Evolutionary conservation across 2,113 vertebrate species (phyloP).

Genomic region (Dendropsophus ebraccatus): DNA sequence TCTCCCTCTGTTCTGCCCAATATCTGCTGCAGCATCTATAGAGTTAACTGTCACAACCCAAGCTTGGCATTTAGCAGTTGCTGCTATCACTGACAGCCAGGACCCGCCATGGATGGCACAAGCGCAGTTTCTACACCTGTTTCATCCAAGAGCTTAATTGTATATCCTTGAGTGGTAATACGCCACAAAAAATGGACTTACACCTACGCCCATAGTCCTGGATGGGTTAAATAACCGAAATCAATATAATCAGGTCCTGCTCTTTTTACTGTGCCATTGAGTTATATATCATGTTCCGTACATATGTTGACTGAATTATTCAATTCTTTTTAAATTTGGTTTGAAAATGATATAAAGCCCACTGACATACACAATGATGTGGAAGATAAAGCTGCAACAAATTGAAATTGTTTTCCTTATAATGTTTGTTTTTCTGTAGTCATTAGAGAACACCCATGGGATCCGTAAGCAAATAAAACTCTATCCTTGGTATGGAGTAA

Average conservation of each 20-base stretch:
- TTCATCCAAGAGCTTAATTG: too few relatives aligned
- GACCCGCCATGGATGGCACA: too few relatives aligned
- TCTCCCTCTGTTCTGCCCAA: too few relatives aligned
- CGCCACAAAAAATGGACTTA: too few relatives aligned
- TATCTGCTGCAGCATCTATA: too few relatives aligned
- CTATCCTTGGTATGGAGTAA: neutral
- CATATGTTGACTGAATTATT: neutral
- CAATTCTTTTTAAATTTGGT: neutral
- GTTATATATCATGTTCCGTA: neutral
- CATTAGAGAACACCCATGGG: conserved; percentile 24
- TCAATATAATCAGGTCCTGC: neutral
- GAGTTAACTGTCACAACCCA: too few relatives aligned
- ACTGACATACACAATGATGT: neutral
- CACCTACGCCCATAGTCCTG: too few relatives aligned
- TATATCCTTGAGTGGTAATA: too few relatives aligned
- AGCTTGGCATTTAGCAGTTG: too few relatives aligned
- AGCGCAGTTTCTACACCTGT: too few relatives aligned
- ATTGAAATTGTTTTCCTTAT: conserved; percentile 28
- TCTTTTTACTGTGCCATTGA: neutral
- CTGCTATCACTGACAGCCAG: too few relatives aligned
- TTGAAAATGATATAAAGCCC: neutral
- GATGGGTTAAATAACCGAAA: neutral
- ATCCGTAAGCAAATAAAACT: conserved; percentile 13
- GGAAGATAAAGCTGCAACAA: conserved; percentile 6
- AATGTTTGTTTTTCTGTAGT: conserved; percentile 40